phyloP scores from a whole-genome alignment of 2,113 vertebrate species.

The Crotalus viridis region DNA sequence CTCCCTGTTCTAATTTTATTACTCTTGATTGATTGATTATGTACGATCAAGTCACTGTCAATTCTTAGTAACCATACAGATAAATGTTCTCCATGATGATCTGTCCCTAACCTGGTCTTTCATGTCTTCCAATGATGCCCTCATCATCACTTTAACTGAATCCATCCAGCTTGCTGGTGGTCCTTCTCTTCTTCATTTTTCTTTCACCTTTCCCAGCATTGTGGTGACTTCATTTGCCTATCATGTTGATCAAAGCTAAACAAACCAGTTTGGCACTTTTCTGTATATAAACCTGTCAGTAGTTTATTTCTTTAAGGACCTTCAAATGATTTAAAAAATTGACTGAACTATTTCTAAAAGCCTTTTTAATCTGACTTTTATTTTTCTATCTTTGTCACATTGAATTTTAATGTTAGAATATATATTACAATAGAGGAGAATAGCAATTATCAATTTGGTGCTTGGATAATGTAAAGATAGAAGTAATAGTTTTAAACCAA shows the following conservation, averaged over 20 bases:
- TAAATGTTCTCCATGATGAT: background rate
- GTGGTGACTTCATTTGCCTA: background rate
- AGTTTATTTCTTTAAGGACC: background rate
- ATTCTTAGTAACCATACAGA: background rate
- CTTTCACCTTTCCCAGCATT: background rate
- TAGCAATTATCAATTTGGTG: background rate
- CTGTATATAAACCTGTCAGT: background rate
- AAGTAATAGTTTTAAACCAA: background rate
- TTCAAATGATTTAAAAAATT: background rate
- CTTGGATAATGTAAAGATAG: background rate
- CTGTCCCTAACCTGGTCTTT: background rate
- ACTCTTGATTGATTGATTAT: background rate
- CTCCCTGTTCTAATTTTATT: background rate
- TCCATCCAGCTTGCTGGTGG: background rate
- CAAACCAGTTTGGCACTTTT: background rate
- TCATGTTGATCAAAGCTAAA: background rate
- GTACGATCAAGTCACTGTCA: background rate
- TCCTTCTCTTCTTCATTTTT: background rate
- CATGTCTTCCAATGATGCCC: background rate
- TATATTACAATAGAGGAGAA: background rate
- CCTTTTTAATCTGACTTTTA: background rate
- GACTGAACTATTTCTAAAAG: background rate
- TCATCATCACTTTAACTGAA: background rate
- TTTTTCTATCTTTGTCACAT: background rate
- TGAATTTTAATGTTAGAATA: background rate